Base-by-base conservation (phyloP, 2,888 invertebrate genomes). In the Polydrusus pterygomalis region DNA sequence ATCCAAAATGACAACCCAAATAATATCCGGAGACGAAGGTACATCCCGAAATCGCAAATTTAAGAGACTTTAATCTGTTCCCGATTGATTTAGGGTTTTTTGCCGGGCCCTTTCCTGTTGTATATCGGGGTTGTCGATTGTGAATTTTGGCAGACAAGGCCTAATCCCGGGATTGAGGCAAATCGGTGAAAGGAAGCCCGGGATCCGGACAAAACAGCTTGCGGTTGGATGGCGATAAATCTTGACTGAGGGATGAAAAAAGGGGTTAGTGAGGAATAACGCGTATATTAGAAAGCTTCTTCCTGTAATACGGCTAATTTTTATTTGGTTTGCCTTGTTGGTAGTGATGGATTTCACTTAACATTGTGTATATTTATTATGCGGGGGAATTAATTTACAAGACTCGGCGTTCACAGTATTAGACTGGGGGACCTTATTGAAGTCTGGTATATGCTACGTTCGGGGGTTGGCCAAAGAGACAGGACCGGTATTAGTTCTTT, bases 161-260 rank as follows among this genome's bases (percentile, higher is more conserved):
- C 63, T 76, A 76, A 76, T 76, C 76, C 76, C 13, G 38, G 62
- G 76, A 76, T 76, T 76, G 71, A 9, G 67, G 71, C 68, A 74
- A 62, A 74, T 74, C 69, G 74, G 69, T 30, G 15, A 40, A 54
- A 64, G 69, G 69, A 74, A 69, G 45, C 63, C 69, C 9, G 17
- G 74, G 74, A 69, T 74, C 74, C 47, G 64, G 49, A 68, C 68
- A 68, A 74, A 74, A 69, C 74, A 70, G 74, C 74, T 70, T 74
- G 74, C 70, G 74, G 74, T 74, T 62, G 56, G 40, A 70, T 15
- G 40, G 49, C 74, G 70, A 74, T 74, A 74, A 74, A 74, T 74
- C 74, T 74, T 56, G 70, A 51, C 45, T 45, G n/a, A 58, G 18
- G 25, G 64, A 34, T 30, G 17, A 49, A 47, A 68, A 74, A 74